A percentile compares a stretch with the other conserved stretches of the same genome.
Evolutionary conservation across 35 echinoderm and acorn worm species (phyloP).

Genomic region (Amphiura filiformis): DNA sequence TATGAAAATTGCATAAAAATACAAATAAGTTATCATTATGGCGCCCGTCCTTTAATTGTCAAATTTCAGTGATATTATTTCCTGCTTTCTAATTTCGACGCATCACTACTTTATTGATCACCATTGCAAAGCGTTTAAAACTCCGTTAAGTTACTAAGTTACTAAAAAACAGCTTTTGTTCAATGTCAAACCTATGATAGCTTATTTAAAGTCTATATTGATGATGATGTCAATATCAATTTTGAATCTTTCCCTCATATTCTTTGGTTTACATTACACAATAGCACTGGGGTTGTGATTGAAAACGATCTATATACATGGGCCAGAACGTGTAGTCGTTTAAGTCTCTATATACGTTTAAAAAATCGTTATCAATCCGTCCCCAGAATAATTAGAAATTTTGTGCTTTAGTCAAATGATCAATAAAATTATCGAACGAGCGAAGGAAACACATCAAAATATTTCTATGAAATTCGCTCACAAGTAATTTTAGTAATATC

Average conservation of each 20-base stretch:
- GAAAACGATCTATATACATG: neutral
- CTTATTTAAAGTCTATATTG: neutral
- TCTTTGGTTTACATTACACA: neutral
- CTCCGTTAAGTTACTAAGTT: neutral
- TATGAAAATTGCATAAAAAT: no score
- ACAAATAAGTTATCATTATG: neutral
- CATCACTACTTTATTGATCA: neutral
- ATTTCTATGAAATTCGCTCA: no score
- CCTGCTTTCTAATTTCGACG: no score
- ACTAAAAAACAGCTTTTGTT: neutral
- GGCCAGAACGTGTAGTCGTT: conserved; percentile 1
- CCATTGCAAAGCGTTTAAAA: conserved; percentile 11
- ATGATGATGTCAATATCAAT: neutral
- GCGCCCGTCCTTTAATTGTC: neutral
- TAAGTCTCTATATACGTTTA: neutral
- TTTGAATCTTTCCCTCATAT: neutral
- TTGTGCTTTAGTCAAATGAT: no score
- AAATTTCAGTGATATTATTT: neutral
- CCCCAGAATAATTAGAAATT: neutral
- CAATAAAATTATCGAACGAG: no score
- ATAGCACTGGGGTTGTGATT: neutral
- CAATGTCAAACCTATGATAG: neutral
- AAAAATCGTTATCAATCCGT: neutral
- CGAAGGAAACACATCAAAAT: no score
- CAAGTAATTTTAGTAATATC: no score